Percentiles rank a stretch among this genome's conserved stretches.
phyloP scores from a whole-genome alignment of 2,797 vertebrate genomes.

The Pseudopleuronectes americanus region DNA sequence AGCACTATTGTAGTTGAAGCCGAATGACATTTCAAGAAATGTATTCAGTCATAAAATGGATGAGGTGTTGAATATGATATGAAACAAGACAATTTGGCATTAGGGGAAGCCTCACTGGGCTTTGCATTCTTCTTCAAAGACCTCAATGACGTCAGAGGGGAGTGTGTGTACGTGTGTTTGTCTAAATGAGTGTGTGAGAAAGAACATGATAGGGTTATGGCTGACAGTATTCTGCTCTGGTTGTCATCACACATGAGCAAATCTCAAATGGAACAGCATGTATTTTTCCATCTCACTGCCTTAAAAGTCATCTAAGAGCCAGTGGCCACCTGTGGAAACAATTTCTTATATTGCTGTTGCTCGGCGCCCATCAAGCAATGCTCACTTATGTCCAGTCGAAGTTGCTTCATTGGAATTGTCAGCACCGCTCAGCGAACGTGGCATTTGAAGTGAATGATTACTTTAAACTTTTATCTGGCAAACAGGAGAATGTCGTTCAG shows the following conservation, averaged over 20 bases:
- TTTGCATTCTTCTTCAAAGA: constrained; percentile 36
- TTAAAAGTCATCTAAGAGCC: constrained; percentile 57
- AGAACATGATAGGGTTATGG: constrained; percentile 39
- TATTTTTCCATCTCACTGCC: constrained; percentile 66
- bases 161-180: constrained; percentile 15
- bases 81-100: constrained; percentile 69
- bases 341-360: constrained; percentile 20
- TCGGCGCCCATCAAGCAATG: constrained; percentile 29
- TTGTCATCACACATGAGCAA: constrained; percentile 65
- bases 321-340: constrained; percentile 69
- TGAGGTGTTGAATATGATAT: constrained; percentile 40
- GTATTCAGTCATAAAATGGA: constrained; percentile 37
- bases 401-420: constrained; percentile 53
- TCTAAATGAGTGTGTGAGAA: constrained; percentile 12
- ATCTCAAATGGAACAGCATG: constrained; percentile 70
- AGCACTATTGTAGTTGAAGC: constrained; percentile 22
- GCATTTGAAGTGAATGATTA: constrained; percentile 56
- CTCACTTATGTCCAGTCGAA: constrained; percentile 14
- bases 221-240: constrained; percentile 66
- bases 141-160: constrained; percentile 39
- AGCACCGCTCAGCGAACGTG: constrained; percentile 45
- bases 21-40: constrained; percentile 56
- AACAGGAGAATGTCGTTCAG: constrained; percentile 45
- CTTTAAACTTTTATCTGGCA: constrained; percentile 61
- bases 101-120: constrained; percentile 48